These are phyloP conservation scores for Zaprionus obscuricornis DNA, from an alignment of 2,888 invertebrate genomes.

Conservation along the genomic window DNA sequence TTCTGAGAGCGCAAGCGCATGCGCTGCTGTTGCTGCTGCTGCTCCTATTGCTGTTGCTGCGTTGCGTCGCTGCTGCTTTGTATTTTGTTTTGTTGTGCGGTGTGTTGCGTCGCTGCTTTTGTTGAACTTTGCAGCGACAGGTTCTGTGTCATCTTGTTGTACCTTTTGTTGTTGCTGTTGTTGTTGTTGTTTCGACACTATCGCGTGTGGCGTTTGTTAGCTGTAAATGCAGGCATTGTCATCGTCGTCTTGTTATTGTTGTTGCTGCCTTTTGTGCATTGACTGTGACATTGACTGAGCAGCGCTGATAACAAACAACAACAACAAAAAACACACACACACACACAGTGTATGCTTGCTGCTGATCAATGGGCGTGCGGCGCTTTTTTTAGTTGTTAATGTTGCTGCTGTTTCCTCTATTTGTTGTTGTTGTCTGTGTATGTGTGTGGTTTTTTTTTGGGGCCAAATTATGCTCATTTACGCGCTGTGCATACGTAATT, in stretches of 20 bases:
- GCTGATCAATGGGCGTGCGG: conserved; percentile 24
- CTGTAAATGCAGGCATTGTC: conserved; percentile 59
- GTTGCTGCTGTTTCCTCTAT: conserved; percentile 10
- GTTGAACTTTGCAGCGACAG: conserved; percentile 74
- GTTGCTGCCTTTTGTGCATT: conserved; percentile 63
- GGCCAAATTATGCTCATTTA: conserved; percentile 68
- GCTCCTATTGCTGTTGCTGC: conserved; percentile 11
- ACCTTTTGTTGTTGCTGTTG: conserved; percentile 23
- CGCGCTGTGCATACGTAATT: conserved; percentile 74
- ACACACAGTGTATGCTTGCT: no score
- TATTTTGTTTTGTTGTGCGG: no score
- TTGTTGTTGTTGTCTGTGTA: neutral
- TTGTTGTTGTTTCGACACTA: conserved; percentile 59
- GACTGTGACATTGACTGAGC: conserved; percentile 77
- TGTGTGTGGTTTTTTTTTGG: conserved; percentile 15
- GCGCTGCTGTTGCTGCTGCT: conserved; percentile 41
- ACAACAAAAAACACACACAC: neutral
- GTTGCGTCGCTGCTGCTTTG: conserved; percentile 34
- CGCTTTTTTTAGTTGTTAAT: conserved; percentile 4
- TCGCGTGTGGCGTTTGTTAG: conserved; percentile 62
- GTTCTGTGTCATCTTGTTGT: conserved; percentile 63
- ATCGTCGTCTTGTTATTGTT: conserved; percentile 13
- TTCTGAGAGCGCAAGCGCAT: conserved; percentile 64
- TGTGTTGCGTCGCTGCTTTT: conserved; percentile 41
- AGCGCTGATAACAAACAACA: conserved; percentile 32